phyloP scores from a whole-genome alignment of 1,140 invertebrate genomes.

The Chironomus tepperi region DNA sequence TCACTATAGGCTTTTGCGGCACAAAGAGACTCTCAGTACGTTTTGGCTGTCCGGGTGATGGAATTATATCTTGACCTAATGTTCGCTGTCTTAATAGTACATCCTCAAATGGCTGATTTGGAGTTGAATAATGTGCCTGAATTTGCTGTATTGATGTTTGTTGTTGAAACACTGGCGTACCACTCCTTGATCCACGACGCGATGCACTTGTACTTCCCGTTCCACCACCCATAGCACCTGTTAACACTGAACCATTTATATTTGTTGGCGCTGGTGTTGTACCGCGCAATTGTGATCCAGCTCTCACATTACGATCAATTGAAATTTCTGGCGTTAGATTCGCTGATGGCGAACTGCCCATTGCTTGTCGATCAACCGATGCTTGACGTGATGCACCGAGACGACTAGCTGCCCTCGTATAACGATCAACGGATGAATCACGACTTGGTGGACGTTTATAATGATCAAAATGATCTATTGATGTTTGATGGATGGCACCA shows the following conservation, averaged over 20 bases:
- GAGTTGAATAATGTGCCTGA: slow-evolving; percentile 30
- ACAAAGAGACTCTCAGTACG: slow-evolving; percentile 77
- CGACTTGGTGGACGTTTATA: slow-evolving; percentile 83
- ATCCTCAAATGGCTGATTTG: slow-evolving; percentile 63
- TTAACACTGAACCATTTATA: slow-evolving; percentile 44
- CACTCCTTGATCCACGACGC: slow-evolving; percentile 39
- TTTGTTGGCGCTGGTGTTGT: slow-evolving; percentile 43
- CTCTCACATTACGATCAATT: slow-evolving; percentile 44
- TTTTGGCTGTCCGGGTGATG: slow-evolving; percentile 73
- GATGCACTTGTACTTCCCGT: slow-evolving; percentile 38
- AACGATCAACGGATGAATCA: slow-evolving; percentile 79
- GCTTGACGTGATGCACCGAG: slow-evolving; percentile 58
- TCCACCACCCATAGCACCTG: slow-evolving; percentile 31
- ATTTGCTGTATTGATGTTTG: slow-evolving; percentile 24
- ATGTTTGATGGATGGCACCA: slow-evolving; percentile 45
- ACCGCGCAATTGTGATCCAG: slow-evolving; percentile 45
- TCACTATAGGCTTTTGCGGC: slow-evolving; percentile 43
- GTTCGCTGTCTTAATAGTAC: slow-evolving; percentile 65
- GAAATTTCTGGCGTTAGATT: slow-evolving; percentile 43
- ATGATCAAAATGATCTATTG: slow-evolving; percentile 76
- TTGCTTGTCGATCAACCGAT: slow-evolving; percentile 52
- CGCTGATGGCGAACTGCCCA: slow-evolving; percentile 30
- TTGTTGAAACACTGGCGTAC: slow-evolving; percentile 28
- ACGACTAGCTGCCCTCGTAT: slow-evolving; percentile 51
- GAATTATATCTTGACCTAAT: slow-evolving; percentile 78